Conservation (phyloP, 2,888 invertebrate genomes). For the Eupeodes latifasciatus region DNA sequence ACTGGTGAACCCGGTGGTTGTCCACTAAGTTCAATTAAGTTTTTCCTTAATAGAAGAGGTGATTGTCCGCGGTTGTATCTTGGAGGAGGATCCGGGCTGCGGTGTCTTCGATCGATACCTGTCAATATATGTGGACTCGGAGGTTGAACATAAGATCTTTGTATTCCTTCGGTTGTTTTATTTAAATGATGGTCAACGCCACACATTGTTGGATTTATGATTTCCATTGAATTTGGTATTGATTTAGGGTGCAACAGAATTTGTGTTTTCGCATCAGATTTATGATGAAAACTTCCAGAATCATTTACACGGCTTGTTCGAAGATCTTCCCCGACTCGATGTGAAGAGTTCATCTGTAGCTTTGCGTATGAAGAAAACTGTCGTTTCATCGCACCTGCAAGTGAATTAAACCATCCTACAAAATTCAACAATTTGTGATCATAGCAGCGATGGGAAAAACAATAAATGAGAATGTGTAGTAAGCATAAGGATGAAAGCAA, state of each 20-base stretch:
- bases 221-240: conserved; percentile 44
- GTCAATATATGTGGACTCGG: conserved; percentile 81
- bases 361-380: conserved; percentile 93
- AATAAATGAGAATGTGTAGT: conserved; percentile 46
- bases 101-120: conserved; percentile 84
- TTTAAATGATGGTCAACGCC: conserved; percentile 23
- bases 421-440: conserved; percentile 62
- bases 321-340: conserved; percentile 41
- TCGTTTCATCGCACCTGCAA: conserved; percentile 90
- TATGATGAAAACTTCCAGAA: conserved; percentile 28
- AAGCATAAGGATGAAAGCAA: conserved; percentile 22
- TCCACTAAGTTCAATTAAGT: conserved; percentile 85
- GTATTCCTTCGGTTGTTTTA: conserved; percentile 36
- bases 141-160: conserved; percentile 65
- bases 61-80: conserved; percentile 84
- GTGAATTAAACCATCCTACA: conserved; percentile 88
- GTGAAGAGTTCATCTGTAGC: conserved; percentile 87
- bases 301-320: conserved; percentile 30
- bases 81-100: conserved; percentile 87
- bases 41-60: conserved; percentile 86
- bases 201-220: conserved; percentile 10
- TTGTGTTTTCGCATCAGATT: conserved; percentile 44
- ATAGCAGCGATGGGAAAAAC: conserved; percentile 58
- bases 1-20: conserved; percentile 85
- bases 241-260: conserved; percentile 42